Conservation (phyloP, 2,888 invertebrate species). For the Andrena fulva region DNA sequence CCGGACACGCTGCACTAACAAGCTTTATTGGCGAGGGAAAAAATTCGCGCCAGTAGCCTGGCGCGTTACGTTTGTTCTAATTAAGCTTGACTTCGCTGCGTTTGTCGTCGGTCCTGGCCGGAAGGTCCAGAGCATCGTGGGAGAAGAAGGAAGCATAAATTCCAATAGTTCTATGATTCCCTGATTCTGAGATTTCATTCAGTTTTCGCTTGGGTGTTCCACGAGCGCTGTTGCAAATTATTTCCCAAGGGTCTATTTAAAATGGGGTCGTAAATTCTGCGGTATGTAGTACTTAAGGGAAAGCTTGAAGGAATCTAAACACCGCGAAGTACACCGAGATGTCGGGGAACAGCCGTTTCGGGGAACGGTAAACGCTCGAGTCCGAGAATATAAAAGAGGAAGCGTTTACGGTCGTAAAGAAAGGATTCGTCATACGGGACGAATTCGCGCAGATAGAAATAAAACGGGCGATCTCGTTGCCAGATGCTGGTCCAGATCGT, state of each 20-base stretch:
- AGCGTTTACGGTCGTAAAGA: conserved; percentile 1
- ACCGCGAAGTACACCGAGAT: background rate
- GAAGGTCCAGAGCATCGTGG: background rate
- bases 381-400: conserved; percentile 3
- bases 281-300: no score
- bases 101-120: background rate
- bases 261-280: no score
- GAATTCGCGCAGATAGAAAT: conserved; percentile 39
- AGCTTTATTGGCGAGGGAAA: conserved; percentile 22
- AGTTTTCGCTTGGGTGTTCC: no score
- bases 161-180: no score
- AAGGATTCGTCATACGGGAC: conserved; percentile 15
- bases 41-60: background rate
- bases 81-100: conserved; percentile 4
- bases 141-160: no score
- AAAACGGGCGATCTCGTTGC: conserved; percentile 35
- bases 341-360: background rate
- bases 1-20: background rate
- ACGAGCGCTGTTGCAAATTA: no score
- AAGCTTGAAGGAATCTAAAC: background rate
- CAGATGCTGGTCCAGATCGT: conserved; percentile 43
- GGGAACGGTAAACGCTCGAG: background rate
- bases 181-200: no score
- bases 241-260: no score
- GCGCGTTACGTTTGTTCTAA: conserved; percentile 20